Percentiles rank a stretch among this genome's conserved stretches.
Conservation (phyloP, 2,797 vertebrate species). For the Brotula barbata region DNA sequence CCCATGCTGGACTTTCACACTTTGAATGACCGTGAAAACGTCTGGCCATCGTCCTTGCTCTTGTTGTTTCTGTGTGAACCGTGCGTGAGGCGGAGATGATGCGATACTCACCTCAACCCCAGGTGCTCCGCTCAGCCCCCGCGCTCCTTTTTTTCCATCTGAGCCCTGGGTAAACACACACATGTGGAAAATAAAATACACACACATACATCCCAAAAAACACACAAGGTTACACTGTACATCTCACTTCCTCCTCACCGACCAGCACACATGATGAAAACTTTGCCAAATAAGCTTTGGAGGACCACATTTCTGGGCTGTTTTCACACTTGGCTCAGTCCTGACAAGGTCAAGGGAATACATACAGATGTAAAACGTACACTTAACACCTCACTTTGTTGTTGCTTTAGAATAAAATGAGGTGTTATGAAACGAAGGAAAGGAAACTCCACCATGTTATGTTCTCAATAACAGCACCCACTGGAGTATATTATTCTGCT, state of each 20-base stretch:
- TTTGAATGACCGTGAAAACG: not conserved
- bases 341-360: slow-evolving; percentile 18
- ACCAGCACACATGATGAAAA: slow-evolving; percentile 14
- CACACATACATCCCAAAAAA: slow-evolving; percentile 26
- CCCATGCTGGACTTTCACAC: not conserved
- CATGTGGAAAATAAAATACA: slow-evolving; percentile 16
- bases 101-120: slow-evolving; percentile 86
- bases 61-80: not conserved
- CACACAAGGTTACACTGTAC: slow-evolving; percentile 13
- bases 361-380: slow-evolving; percentile 11
- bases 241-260: not conserved
- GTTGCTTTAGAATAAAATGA: not conserved
- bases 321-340: slow-evolving; percentile 6
- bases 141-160: slow-evolving; percentile 86
- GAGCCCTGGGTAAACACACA: slow-evolving; percentile 81
- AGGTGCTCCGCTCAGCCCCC: slow-evolving; percentile 83
- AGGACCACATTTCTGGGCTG: not conserved
- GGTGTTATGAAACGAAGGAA: slow-evolving; percentile 14
- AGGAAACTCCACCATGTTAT: not conserved
- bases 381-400: slow-evolving; percentile 6
- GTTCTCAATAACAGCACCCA: not conserved
- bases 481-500: not conserved
- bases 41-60: not conserved
- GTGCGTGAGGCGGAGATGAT: not conserved
- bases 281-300: slow-evolving; percentile 8